phyloP scores from a whole-genome alignment of 2,797 vertebrate species.

The Fistularia commersonii region DNA sequence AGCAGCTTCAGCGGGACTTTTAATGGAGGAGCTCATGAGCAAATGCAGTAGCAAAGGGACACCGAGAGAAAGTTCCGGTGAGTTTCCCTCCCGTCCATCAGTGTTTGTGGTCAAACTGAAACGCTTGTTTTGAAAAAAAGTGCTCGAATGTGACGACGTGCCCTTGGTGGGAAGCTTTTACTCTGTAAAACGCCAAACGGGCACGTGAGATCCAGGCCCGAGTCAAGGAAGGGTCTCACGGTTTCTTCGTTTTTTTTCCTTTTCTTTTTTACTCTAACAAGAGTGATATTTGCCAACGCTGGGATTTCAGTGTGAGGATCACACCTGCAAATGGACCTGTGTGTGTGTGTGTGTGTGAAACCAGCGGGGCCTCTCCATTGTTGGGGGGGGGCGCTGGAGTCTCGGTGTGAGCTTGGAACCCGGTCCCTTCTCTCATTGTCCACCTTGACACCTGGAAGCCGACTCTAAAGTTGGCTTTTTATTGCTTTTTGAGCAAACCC shows the following conservation, averaged over 20 bases:
- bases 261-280: neutral
- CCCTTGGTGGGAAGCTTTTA: too few species aligned
- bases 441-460: conserved; percentile 31
- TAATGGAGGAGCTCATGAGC: neutral
- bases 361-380: conserved; percentile 14
- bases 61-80: neutral
- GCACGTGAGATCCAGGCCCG: too few species aligned
- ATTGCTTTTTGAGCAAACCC: conserved; percentile 29
- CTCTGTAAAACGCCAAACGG: too few species aligned
- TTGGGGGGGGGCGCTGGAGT: conserved; percentile 42
- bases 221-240: too few species aligned
- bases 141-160: too few species aligned
- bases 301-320: conserved; percentile 7
- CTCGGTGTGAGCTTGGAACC: conserved; percentile 48
- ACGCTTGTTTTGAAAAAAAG: too few species aligned
- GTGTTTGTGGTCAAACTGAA: too few species aligned
- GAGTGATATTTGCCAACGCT: conserved; percentile 1
- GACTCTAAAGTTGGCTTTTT: conserved; percentile 38
- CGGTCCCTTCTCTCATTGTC: conserved; percentile 50
- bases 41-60: conserved; percentile 11
- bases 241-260: too few species aligned
- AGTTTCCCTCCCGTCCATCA: too few species aligned
- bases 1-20: neutral
- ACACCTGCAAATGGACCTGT: conserved; percentile 7
- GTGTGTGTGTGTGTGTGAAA: conserved; percentile 1